These are phyloP conservation scores for Asobara japonica DNA, from an alignment of 1,140 invertebrate species.

Conservation along the genomic window DNA sequence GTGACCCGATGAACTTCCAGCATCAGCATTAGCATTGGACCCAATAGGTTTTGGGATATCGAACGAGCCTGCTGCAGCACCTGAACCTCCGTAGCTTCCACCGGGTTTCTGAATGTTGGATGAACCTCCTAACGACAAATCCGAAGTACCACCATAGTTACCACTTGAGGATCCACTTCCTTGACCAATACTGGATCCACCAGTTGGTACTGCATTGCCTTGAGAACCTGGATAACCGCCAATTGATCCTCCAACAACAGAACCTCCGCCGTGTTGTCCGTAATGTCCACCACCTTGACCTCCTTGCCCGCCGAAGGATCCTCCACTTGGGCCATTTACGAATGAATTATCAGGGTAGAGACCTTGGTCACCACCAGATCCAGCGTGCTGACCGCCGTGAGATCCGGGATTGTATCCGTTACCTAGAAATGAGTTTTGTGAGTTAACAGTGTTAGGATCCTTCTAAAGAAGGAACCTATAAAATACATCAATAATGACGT, in stretches of 20 bases:
- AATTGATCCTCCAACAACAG: neutral
- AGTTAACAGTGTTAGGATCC: neutral
- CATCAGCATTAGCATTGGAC: conserved; percentile 26
- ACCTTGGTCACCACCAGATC: neutral
- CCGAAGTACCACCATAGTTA: conserved; percentile 9
- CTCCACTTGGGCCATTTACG: conserved; percentile 1
- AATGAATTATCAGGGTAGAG: conserved; percentile 13
- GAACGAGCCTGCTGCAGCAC: conserved; percentile 5
- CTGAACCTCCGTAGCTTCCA: conserved; percentile 8
- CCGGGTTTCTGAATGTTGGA: neutral
- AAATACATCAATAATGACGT: neutral
- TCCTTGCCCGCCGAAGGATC: neutral
- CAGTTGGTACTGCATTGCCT: conserved; percentile 19
- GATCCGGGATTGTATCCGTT: conserved; percentile 18
- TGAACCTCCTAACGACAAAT: too few species aligned
- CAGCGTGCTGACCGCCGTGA: conserved; percentile 14
- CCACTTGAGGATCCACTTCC: neutral
- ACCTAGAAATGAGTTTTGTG: neutral
- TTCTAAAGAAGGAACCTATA: neutral
- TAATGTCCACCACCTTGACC: conserved; percentile 11
- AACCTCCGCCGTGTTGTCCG: conserved; percentile 2
- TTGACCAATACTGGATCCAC: neutral
- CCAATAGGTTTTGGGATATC: neutral
- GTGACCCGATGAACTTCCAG: neutral
- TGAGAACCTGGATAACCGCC: conserved; percentile 11